Conservation (phyloP, 2,888 invertebrate genomes). For the Belgica antarctica region DNA sequence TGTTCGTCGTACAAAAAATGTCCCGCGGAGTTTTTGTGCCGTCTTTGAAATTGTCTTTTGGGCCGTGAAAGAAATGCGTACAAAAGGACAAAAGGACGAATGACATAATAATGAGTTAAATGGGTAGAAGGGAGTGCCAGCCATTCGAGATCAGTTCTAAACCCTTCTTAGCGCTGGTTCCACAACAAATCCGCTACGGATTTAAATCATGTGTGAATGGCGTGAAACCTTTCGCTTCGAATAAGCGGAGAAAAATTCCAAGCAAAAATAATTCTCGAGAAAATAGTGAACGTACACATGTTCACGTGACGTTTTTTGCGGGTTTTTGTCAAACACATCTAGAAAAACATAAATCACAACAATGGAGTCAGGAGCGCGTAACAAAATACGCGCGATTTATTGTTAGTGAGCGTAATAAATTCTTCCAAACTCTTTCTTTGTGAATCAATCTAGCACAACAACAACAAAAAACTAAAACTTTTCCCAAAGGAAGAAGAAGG, state of each 20-base stretch:
- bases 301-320: not conserved
- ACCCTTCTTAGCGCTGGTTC: not conserved
- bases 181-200: conserved; percentile 16
- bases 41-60: not conserved
- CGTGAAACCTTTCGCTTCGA: conserved; percentile 13
- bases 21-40: conserved; percentile 43
- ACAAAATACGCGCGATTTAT: conserved; percentile 36
- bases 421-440: not conserved
- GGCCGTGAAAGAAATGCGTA: conserved; percentile 9
- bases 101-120: conserved; percentile 27
- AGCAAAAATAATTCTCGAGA: not conserved
- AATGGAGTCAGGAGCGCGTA: conserved; percentile 39
- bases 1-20: conserved; percentile 24
- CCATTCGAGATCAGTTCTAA: not conserved
- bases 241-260: not conserved
- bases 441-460: conserved; percentile 18
- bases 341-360: conserved; percentile 39
- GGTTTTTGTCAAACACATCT: not conserved
- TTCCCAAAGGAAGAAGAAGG: conserved; percentile 12
- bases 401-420: not conserved
- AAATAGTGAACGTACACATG: conserved; percentile 15
- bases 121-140: conserved; percentile 18
- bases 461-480: not conserved
- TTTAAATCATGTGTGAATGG: conserved; percentile 23
- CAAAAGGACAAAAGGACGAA: conserved; percentile 20